Percentiles rank a stretch among this genome's conserved stretches.
phyloP scores from a whole-genome alignment of 1,140 invertebrate species.

The Gryon sp. region DNA sequence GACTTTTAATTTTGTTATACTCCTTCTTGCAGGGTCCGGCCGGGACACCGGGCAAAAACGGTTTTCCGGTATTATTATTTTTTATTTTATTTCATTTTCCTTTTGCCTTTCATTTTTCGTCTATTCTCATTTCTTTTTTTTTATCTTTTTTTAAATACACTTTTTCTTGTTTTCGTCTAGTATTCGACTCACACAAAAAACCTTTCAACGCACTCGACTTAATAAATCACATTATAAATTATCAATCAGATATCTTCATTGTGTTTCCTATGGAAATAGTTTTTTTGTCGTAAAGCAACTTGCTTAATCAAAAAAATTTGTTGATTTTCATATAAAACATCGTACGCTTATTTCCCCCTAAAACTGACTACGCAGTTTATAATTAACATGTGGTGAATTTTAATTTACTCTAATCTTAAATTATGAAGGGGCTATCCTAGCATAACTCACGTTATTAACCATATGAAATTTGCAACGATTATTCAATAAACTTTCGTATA shows the following conservation, averaged over 20 bases:
- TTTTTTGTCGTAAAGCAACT: too few species aligned
- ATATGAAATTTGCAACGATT: too few species aligned
- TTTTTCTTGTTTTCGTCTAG: conserved; percentile 3
- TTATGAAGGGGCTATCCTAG: too few species aligned
- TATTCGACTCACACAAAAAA: conserved; percentile 18
- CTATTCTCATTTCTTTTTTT: conserved; percentile 35
- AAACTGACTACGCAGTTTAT: too few species aligned
- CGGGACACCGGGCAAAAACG: conserved; percentile 90
- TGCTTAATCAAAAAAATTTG: too few species aligned
- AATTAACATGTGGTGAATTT: too few species aligned
- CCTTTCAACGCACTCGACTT: conserved; percentile 23
- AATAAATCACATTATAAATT: conserved; percentile 42
- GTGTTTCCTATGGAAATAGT: too few species aligned
- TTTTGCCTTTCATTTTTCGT: conserved; percentile 6
- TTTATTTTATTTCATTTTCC: conserved; percentile 78
- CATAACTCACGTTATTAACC: too few species aligned
- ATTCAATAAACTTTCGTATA: too few species aligned
- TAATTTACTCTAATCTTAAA: too few species aligned
- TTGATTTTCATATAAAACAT: too few species aligned
- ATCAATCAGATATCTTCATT: conserved; percentile 22
- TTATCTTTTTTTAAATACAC: conserved; percentile 8
- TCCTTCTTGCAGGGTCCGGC: conserved; percentile 86
- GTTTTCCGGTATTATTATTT: conserved; percentile 90
- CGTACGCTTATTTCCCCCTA: too few species aligned
- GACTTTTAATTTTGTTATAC: conserved; percentile 79